Conservation (phyloP, 2,113 vertebrate species). For the Eulemur macaco region DNA sequence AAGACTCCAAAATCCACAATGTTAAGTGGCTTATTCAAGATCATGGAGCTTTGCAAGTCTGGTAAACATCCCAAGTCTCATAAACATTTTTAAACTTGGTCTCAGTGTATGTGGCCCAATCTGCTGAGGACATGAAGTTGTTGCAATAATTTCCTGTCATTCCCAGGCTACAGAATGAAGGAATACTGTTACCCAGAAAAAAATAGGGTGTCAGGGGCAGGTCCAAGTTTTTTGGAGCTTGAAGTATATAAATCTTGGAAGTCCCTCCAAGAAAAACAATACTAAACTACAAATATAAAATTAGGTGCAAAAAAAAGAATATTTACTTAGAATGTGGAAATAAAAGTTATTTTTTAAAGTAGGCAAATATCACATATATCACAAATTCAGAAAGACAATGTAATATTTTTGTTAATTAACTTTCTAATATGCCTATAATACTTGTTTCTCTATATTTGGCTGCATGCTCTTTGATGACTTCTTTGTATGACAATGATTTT, state of each 20-base stretch:
- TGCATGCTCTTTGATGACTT: not conserved
- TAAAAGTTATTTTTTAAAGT: not conserved
- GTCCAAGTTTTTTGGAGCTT: not conserved
- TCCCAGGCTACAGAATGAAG: not conserved
- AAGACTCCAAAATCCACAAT: not conserved
- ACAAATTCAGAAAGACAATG: not conserved
- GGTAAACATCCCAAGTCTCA: not conserved
- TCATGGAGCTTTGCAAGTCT: not conserved
- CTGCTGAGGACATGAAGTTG: not conserved
- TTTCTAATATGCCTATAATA: not conserved
- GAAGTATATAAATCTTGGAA: not conserved
- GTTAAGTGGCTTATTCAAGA: not conserved
- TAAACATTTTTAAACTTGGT: conserved; percentile 27
- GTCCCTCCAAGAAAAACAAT: not conserved
- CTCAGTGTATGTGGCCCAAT: not conserved
- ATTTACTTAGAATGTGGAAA: conserved; percentile 25
- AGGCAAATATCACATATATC: not conserved
- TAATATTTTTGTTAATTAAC: not conserved
- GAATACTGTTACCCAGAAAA: not conserved
- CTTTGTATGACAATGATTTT: not conserved
- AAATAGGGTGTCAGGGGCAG: not conserved
- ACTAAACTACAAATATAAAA: not conserved
- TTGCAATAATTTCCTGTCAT: not conserved
- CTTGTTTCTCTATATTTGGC: not conserved
- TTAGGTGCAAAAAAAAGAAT: not conserved